These are phyloP conservation scores for Onychostruthus taczanowskii DNA, from an alignment of 2,113 vertebrate species.

Conservation along the genomic window DNA sequence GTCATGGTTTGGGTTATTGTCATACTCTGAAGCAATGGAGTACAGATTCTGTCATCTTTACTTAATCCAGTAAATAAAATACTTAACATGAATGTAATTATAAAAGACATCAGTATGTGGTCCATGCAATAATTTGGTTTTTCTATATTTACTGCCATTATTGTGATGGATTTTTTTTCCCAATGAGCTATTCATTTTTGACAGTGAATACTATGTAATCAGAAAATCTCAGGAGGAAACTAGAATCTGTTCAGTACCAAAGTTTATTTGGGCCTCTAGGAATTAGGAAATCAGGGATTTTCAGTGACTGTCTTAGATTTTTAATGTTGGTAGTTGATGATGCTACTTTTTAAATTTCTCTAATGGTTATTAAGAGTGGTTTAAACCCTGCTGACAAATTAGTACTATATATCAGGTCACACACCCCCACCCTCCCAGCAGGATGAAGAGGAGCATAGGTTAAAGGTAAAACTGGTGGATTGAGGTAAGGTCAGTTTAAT, in stretches of 20 bases:
- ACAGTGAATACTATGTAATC: not conserved
- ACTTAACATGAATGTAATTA: not conserved
- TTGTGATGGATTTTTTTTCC: not conserved
- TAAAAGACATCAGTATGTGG: not conserved
- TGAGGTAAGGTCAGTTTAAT: not conserved
- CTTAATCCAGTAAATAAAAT: not conserved
- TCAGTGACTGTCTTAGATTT: not conserved
- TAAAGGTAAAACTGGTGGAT: not conserved
- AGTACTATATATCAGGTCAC: not conserved
- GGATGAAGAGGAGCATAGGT: no score
- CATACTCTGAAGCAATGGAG: not conserved
- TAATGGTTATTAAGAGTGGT: not conserved
- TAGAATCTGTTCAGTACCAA: not conserved
- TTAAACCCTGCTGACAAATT: not conserved
- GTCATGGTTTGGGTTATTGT: not conserved
- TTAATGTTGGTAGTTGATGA: not conserved
- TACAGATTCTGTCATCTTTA: not conserved
- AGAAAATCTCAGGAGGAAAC: not conserved
- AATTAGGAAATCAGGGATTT: not conserved
- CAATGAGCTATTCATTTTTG: not conserved
- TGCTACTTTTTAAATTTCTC: not conserved
- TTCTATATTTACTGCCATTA: not conserved
- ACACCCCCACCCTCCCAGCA: not conserved
- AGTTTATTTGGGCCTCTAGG: not conserved
- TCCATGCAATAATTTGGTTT: not conserved